Evolutionary conservation across 2,888 invertebrate species (phyloP), one percentile per base, ranked within the genome.

Genomic region (Beris chalybata): DNA sequence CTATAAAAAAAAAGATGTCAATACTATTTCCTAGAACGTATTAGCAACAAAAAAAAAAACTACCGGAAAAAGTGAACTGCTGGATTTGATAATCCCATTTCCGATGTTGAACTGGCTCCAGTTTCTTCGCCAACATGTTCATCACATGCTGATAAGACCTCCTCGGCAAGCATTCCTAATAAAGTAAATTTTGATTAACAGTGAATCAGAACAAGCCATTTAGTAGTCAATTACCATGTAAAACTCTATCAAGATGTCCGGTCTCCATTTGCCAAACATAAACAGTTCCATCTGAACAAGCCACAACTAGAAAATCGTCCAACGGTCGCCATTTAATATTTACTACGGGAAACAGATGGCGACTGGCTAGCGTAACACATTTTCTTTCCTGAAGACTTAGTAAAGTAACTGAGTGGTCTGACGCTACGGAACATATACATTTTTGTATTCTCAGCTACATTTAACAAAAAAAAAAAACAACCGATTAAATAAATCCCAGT

Each of bases 261-360:
- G 98, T 99, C 82, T 99, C 99, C 97, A 99, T 98, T 84, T 99
- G 98, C 99, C 99, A 99, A 0, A 99, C 96, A 80, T 97, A 97
- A 2, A 98, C 97, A 0, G 97, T 95, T 3, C 97, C 97, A 80
- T 99, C 98, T 6, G 95, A 93, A 79, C 97, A 97, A 0, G 95
- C 95, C 15, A 98, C 95, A 71, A 97, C 92, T 86, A 99, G 92
- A 78, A 97, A 99, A 80, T 99, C 99, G 77, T 99, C 98, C 3
- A 95, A 85, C 0, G 98, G 97, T 52, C 97, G 85, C 96, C 97
- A 97, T 78, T 97, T 96, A 72, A 98, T 95, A 38, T 90, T 90
- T 30, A 93, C 91, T 30, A 99, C 95, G 0, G 99, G 98, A 80
- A 97, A 98, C 47, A 97, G 84, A 80, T 99, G 99, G 15, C 81